These are phyloP conservation scores for Abramis brama DNA, from an alignment of 2,113 vertebrate genomes.

Conservation along the genomic window DNA sequence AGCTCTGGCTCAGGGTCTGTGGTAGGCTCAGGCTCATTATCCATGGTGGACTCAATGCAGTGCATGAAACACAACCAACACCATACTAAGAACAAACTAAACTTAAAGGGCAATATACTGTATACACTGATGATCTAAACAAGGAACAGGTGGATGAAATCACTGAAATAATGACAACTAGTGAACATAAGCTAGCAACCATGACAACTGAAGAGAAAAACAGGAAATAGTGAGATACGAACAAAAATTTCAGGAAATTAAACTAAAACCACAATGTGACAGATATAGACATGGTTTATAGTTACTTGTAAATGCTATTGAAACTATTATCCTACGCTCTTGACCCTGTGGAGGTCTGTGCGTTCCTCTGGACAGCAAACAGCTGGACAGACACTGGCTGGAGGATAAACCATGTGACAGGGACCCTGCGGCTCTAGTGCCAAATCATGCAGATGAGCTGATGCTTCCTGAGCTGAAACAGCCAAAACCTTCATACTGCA, in stretches of 20 bases:
- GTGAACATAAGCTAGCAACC: too few species aligned
- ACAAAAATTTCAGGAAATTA: too few species aligned
- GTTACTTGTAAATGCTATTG: not conserved
- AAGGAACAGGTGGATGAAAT: not conserved
- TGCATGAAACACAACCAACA: too few species aligned
- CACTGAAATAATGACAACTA: not conserved
- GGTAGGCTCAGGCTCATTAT: too few species aligned
- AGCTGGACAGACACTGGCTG: conserved; percentile 7
- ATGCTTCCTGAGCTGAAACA: not conserved
- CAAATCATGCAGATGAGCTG: conserved; percentile 9
- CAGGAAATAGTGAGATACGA: too few species aligned
- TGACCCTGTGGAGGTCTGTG: not conserved
- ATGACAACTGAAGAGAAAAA: too few species aligned
- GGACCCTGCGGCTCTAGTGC: not conserved
- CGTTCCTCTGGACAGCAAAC: not conserved
- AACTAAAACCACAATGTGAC: too few species aligned
- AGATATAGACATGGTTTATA: too few species aligned
- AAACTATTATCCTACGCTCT: not conserved
- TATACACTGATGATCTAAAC: not conserved
- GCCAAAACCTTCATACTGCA: not conserved
- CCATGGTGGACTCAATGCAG: too few species aligned
- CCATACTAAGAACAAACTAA: too few species aligned
- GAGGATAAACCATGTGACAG: conserved; percentile 17
- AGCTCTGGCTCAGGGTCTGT: too few species aligned
- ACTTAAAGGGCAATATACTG: too few species aligned